These are phyloP conservation scores for Lycia hirtaria DNA, from an alignment of 2,888 invertebrate species.

Conservation along the genomic window DNA sequence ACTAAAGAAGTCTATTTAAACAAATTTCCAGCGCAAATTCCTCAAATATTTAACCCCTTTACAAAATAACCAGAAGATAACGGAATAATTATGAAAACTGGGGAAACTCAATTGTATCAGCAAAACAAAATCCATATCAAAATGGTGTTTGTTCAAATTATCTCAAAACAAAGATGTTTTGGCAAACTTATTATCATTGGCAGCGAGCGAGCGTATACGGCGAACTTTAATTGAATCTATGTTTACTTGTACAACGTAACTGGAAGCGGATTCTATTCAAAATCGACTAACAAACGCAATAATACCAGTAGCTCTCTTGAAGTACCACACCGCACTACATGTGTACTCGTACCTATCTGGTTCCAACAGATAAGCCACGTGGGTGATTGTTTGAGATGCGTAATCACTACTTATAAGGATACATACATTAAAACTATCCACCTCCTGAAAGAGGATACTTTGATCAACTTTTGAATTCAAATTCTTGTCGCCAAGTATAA, in stretches of 20 bases:
- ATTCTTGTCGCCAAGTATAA: too few relatives aligned
- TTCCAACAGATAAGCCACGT: neutral
- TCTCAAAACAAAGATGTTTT: conserved; percentile 13
- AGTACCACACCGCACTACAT: too few relatives aligned
- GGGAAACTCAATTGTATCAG: neutral
- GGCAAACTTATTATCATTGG: conserved; percentile 14
- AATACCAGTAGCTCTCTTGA: conserved; percentile 3
- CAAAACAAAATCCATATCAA: conserved; percentile 5
- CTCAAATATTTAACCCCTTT: neutral
- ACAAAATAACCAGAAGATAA: neutral
- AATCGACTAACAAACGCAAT: conserved; percentile 11
- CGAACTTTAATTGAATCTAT: conserved; percentile 18
- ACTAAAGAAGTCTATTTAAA: neutral
- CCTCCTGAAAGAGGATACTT: too few relatives aligned
- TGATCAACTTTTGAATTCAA: too few relatives aligned
- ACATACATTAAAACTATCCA: too few relatives aligned
- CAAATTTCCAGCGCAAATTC: neutral
- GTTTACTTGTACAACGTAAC: conserved; percentile 13
- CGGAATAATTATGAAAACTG: neutral
- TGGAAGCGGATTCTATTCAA: conserved; percentile 7
- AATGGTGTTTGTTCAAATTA: conserved; percentile 1
- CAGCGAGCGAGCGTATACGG: neutral
- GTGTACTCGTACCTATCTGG: neutral
- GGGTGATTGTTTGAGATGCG: too few relatives aligned
- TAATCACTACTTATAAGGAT: too few relatives aligned